Conservation (phyloP, 2,113 vertebrate species). For the Vulpes vulpes region DNA sequence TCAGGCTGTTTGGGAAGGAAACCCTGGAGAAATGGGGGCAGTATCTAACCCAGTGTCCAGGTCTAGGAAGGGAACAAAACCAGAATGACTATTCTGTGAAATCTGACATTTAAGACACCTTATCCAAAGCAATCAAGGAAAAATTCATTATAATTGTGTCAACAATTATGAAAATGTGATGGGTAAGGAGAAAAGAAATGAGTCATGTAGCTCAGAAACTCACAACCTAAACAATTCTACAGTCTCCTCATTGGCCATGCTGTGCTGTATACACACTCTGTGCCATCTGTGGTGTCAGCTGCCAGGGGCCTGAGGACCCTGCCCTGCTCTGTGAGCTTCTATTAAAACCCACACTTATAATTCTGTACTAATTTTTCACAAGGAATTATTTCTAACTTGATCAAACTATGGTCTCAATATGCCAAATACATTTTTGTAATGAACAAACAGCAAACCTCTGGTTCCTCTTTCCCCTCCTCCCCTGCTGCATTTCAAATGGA, state of each 20-base stretch:
- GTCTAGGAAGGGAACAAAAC: neutral
- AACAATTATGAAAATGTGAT: constrained; percentile 5
- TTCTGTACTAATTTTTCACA: constrained; percentile 83
- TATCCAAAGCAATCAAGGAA: constrained; percentile 34
- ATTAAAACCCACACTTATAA: constrained; percentile 85
- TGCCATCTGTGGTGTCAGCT: constrained; percentile 73
- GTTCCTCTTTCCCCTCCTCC: constrained; percentile 68
- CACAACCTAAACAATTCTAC: constrained; percentile 5
- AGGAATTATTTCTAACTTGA: constrained; percentile 83
- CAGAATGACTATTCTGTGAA: constrained; percentile 46
- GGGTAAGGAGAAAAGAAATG: neutral
- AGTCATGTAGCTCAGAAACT: constrained; percentile 42
- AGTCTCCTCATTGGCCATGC: constrained; percentile 25
- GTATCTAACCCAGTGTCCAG: neutral
- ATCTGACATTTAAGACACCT: constrained; percentile 51
- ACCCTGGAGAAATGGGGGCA: neutral
- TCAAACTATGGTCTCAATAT: constrained; percentile 72
- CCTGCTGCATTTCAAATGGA: constrained; percentile 71
- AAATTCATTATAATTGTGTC: constrained; percentile 49
- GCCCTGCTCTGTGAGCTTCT: constrained; percentile 72
- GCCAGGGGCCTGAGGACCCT: constrained; percentile 66
- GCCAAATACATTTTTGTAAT: too few species aligned
- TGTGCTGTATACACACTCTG: neutral
- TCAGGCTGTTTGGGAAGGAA: neutral
- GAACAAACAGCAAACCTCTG: neutral